Evolutionary conservation across 2,113 vertebrate genomes (phyloP).

Genomic region (Aspidoscelis tigris): DNA sequence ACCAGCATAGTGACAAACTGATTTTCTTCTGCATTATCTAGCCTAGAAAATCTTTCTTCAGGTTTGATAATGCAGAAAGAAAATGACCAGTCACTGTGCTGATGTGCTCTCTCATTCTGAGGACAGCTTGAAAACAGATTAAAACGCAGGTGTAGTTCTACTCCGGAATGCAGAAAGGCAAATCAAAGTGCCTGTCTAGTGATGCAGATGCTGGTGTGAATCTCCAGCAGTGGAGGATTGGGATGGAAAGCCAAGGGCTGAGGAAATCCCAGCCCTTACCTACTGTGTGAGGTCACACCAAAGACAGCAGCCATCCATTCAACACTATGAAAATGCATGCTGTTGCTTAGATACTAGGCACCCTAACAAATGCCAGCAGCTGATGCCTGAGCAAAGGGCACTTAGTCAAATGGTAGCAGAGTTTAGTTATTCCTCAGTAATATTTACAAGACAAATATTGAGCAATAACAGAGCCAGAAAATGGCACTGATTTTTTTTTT

Average conservation of each 20-base stretch:
- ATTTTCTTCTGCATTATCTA: too few species aligned
- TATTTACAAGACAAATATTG: conserved; percentile 22
- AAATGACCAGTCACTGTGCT: too few species aligned
- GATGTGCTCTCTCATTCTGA: too few species aligned
- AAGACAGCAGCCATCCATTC: neutral
- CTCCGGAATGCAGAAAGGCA: neutral
- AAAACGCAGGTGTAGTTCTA: too few species aligned
- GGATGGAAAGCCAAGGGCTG: neutral
- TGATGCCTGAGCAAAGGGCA: neutral
- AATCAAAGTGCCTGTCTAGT: neutral
- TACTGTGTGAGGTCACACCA: neutral
- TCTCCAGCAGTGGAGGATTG: neutral
- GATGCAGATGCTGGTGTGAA: neutral
- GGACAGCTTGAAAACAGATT: too few species aligned
- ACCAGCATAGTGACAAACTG: too few species aligned
- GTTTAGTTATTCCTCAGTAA: conserved; percentile 33
- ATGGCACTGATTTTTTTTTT: conserved; percentile 43
- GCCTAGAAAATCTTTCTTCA: too few species aligned
- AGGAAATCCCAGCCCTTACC: neutral
- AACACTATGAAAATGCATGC: neutral
- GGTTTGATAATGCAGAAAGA: too few species aligned
- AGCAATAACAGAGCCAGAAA: neutral
- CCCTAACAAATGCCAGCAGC: neutral
- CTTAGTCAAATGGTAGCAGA: conserved; percentile 15
- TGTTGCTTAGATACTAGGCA: neutral